Percentiles rank a stretch among this genome's conserved stretches.
Conservation (phyloP, 2,797 vertebrate species). For the Leptoclinus maculatus region DNA sequence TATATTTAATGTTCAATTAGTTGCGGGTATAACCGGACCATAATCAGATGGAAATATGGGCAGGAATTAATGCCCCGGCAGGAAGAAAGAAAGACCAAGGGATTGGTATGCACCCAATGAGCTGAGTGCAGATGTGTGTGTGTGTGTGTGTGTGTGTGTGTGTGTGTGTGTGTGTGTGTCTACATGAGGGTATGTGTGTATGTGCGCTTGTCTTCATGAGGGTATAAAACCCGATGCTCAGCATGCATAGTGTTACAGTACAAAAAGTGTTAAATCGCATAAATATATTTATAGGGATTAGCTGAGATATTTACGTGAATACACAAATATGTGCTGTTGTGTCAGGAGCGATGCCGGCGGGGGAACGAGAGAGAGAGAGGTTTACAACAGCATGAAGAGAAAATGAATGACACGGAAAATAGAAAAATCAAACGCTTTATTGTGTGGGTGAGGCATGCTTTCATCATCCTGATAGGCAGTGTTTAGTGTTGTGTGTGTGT, state of each 20-base stretch:
- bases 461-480: constrained; percentile 81
- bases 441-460: constrained; percentile 77
- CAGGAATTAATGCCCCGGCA: constrained; percentile 87
- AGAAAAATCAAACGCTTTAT: constrained; percentile 81
- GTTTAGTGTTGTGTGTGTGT: constrained; percentile 70
- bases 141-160: constrained; percentile 63
- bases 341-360: constrained; percentile 64
- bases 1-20: constrained; percentile 93
- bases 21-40: constrained; percentile 88
- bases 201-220: constrained; percentile 44
- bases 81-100: constrained; percentile 82
- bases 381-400: constrained; percentile 69
- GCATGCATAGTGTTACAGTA: constrained; percentile 69
- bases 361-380: constrained; percentile 36
- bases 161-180: constrained; percentile 35
- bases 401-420: constrained; percentile 81
- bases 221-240: constrained; percentile 60
- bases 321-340: constrained; percentile 75
- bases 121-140: constrained; percentile 57
- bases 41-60: constrained; percentile 90
- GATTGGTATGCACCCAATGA: constrained; percentile 82
- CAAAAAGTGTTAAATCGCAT: constrained; percentile 78
- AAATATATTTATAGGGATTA: constrained; percentile 81
- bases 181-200: not conserved
- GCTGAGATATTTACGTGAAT: constrained; percentile 77